phyloP scores from a whole-genome alignment of 2,113 vertebrate species.

The Phycodurus eques region DNA sequence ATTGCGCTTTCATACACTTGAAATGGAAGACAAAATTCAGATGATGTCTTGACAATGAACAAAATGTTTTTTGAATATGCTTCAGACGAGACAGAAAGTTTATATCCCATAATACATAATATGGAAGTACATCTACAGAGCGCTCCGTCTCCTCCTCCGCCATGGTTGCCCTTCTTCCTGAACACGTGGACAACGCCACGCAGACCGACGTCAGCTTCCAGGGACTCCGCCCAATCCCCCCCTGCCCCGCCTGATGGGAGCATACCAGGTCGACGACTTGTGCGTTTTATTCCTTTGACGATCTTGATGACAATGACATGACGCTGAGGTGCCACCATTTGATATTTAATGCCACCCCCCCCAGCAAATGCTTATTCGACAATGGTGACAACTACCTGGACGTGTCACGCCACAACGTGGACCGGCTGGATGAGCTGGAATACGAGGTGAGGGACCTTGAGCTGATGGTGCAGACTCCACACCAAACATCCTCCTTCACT shows the following conservation, averaged over 20 bases:
- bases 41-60: background rate
- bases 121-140: background rate
- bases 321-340: background rate
- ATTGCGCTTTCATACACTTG: background rate
- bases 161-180: conserved; percentile 44
- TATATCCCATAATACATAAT: background rate
- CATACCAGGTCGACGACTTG: conserved; percentile 57
- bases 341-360: background rate
- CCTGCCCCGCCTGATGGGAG: conserved; percentile 68
- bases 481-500: background rate
- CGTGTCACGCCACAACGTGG: conserved; percentile 76
- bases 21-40: background rate
- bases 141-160: conserved; percentile 28
- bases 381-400: conserved; percentile 81
- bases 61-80: background rate
- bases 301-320: background rate
- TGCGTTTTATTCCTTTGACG: conserved; percentile 4
- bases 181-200: conserved; percentile 80
- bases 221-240: conserved; percentile 62
- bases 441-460: conserved; percentile 73
- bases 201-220: conserved; percentile 88
- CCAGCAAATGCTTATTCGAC: conserved; percentile 71
- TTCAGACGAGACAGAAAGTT: background rate
- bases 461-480: background rate
- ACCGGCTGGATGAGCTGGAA: conserved; percentile 79